These are phyloP conservation scores for Zeugodacus cucurbitae DNA, from an alignment of 1,140 invertebrate genomes.

Conservation along the genomic window DNA sequence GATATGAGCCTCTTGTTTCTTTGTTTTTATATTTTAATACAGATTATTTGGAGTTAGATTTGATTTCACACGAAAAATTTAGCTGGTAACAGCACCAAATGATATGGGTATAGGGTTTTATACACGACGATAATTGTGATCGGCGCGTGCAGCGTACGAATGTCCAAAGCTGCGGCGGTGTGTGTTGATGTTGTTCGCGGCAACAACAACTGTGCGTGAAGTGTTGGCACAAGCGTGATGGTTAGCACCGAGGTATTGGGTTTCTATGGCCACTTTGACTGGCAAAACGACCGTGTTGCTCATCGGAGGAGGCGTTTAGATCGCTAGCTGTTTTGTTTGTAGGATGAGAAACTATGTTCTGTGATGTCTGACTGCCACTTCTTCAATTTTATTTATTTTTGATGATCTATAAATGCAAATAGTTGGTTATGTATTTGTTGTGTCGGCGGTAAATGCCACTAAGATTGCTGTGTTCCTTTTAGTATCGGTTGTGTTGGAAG, in stretches of 20 bases:
- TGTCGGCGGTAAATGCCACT: not conserved
- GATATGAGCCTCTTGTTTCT: constrained; percentile 11
- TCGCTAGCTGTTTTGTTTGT: constrained; percentile 15
- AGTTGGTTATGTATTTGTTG: not conserved
- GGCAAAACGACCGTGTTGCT: constrained; percentile 59
- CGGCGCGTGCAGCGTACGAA: constrained; percentile 60
- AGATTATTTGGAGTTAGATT: not conserved
- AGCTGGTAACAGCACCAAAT: not conserved
- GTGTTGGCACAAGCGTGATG: not conserved
- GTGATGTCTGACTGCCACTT: not conserved
- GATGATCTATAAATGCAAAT: not conserved
- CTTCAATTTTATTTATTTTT: not conserved
- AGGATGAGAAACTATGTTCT: not conserved
- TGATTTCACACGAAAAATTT: not conserved
- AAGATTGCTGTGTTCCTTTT: not conserved
- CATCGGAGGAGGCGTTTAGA: constrained; percentile 49
- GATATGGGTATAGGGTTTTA: not conserved
- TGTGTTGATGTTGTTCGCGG: not conserved
- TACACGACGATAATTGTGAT: constrained; percentile 56
- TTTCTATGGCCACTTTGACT: constrained; percentile 54
- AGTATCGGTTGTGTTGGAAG: not conserved
- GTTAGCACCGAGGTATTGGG: not conserved
- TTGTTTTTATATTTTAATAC: not conserved
- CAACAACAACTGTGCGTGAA: not conserved
- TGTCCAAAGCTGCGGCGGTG: constrained; percentile 54